Evolutionary conservation across 2,113 vertebrate genomes (phyloP).

Genomic region (Oncorhynchus mykiss): DNA sequence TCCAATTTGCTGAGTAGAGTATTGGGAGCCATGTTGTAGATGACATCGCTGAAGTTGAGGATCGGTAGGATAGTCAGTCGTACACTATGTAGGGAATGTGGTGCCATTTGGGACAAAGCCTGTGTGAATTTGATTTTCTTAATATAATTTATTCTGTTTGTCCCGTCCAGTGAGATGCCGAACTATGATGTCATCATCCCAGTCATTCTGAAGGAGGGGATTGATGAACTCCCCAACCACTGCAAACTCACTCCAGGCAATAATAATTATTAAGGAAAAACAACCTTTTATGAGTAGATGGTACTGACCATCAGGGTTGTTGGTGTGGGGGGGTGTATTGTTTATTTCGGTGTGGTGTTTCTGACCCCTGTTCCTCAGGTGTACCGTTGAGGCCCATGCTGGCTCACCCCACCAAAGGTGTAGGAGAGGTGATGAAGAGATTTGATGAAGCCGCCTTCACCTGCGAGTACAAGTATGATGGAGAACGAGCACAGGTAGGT

Average conservation of each 20-base stretch:
- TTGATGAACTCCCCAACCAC: conserved; percentile 82
- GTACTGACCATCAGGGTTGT: too few relatives aligned
- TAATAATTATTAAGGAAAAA: too few relatives aligned
- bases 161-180: conserved; percentile 81
- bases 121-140: background rate
- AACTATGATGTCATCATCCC: conserved; percentile 84
- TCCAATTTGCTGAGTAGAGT: too few relatives aligned
- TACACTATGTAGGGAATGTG: too few relatives aligned
- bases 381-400: conserved; percentile 88
- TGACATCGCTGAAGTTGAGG: too few relatives aligned
- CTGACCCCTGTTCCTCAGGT: conserved; percentile 58
- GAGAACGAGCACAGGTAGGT: conserved; percentile 82
- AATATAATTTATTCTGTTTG: background rate
- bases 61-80: too few relatives aligned
- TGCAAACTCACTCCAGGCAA: conserved; percentile 89
- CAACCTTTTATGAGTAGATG: too few relatives aligned
- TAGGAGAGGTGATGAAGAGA: conserved; percentile 86
- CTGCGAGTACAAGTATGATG: conserved; percentile 93
- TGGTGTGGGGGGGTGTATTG: background rate
- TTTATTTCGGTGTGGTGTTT: background rate
- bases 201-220: conserved; percentile 80
- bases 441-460: conserved; percentile 89
- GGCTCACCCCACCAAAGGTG: conserved; percentile 86
- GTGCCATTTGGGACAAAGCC: conserved; percentile 8
- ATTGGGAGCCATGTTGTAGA: too few relatives aligned